Evolutionary conservation across 2,888 invertebrate genomes (phyloP), one percentile per base, ranked within the genome.

Genomic region (Ophioninae sp.): DNA sequence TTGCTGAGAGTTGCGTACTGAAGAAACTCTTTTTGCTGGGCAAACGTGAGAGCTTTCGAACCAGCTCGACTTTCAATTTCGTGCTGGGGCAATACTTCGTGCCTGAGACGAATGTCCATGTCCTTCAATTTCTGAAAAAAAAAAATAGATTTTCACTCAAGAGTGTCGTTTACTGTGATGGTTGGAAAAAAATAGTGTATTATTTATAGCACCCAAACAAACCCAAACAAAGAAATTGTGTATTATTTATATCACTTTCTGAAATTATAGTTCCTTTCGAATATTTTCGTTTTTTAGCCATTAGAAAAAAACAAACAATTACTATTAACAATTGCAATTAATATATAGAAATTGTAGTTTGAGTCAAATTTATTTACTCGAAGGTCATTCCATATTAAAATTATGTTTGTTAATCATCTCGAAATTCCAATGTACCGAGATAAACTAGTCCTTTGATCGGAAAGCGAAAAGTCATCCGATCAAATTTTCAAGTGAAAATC

Each of bases 1-100:
- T 76, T 87, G 81, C 86, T 89, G 2, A 92, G 76, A 8, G 84
- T 71, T 1, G 86, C 87, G 51, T 86, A 84, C 71, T 85, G 76
- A 76, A 88, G 64, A 69, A 92, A 89, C 68, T 79, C 9, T 30
- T 83, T 64, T 77, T 79, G 89, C 51, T 89, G 82, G 17, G 2
- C 1, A 61, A 22, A 41, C 0, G 83, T 86, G 20, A 87, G 87
- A 39, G 82, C 30, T 23, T 86, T 86, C 10, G 88, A 81, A 13
- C 90, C 89, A 13, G 89, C 87, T 20, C 76, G 74, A 23, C 7
- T 65, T 80, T 90, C 90, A 51, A 92, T 77, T 73, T 81, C 79
- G 83, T 92, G 92, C 84, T 92, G 92, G 0, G 83, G 86, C 6
- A 87, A 89, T 30, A 90, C 87, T 20, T 88, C 8, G 68, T 91